phyloP scores from a whole-genome alignment of 2,797 vertebrate species.

The Sciaenops ocellatus region DNA sequence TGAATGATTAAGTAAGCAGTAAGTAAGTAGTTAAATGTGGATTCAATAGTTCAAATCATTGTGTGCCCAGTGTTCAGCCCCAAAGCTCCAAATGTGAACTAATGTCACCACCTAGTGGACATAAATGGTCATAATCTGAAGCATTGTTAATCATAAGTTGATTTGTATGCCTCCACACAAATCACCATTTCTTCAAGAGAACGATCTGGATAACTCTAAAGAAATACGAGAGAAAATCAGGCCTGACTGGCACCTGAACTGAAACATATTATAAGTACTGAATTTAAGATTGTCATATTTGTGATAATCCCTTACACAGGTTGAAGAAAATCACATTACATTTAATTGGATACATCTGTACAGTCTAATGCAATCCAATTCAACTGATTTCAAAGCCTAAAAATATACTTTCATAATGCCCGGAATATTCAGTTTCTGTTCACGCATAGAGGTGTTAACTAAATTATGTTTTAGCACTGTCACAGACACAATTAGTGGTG shows the following conservation, averaged over 20 bases:
- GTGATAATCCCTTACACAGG: too few species aligned
- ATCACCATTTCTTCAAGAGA: background rate
- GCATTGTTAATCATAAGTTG: too few species aligned
- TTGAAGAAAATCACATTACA: background rate
- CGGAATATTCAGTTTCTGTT: background rate
- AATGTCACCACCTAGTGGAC: constrained; percentile 51
- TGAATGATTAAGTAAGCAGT: background rate
- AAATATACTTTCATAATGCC: too few species aligned
- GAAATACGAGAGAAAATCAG: background rate
- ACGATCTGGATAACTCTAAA: background rate
- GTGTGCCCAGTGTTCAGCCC: background rate
- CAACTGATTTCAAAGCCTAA: too few species aligned
- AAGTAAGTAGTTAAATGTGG: background rate
- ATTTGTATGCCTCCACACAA: background rate
- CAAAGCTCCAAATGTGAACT: background rate
- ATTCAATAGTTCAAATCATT: background rate
- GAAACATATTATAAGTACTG: too few species aligned
- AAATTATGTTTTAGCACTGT: background rate
- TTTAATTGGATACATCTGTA: background rate
- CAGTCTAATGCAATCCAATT: background rate
- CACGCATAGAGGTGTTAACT: background rate
- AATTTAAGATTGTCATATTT: too few species aligned
- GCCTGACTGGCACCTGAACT: too few species aligned
- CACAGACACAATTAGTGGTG: background rate
- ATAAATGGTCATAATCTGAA: background rate